These are phyloP conservation scores for Strigamia maritima DNA, from an alignment of 2,888 invertebrate genomes.

Conservation along the genomic window DNA sequence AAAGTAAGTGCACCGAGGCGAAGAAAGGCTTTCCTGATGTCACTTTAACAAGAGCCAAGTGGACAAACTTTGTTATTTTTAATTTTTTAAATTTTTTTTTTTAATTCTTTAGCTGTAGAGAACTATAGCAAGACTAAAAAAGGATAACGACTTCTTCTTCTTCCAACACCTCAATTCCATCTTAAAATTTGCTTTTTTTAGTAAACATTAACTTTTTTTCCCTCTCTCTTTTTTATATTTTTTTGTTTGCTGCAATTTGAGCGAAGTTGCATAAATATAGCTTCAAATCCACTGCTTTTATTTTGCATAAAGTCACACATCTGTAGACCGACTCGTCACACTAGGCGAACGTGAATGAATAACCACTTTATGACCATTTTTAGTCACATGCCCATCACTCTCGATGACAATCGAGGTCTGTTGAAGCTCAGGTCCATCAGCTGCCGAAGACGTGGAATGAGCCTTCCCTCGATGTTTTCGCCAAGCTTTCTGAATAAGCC, in stretches of 20 bases:
- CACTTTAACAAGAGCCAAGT: slow-evolving; percentile 15
- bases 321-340: slow-evolving; percentile 75
- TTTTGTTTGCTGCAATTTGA: slow-evolving; percentile 16
- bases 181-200: neutral
- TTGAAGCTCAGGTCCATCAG: slow-evolving; percentile 52
- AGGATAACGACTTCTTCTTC: slow-evolving; percentile 17
- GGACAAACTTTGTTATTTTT: slow-evolving; percentile 7
- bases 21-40: slow-evolving; percentile 27
- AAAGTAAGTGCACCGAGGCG: slow-evolving; percentile 29
- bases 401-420: slow-evolving; percentile 83
- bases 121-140: slow-evolving; percentile 32
- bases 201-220: neutral
- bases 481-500: slow-evolving; percentile 93
- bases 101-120: slow-evolving; percentile 30
- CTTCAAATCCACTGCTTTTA: slow-evolving; percentile 28
- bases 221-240: neutral
- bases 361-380: slow-evolving; percentile 79
- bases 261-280: slow-evolving; percentile 29
- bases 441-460: slow-evolving; percentile 48
- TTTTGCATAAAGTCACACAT: slow-evolving; percentile 64
- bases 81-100: neutral
- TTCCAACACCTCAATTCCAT: neutral
- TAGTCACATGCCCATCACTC: slow-evolving; percentile 76
- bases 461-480: slow-evolving; percentile 70
- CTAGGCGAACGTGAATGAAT: slow-evolving; percentile 84